Percentiles rank a stretch among this genome's conserved stretches.
These are phyloP conservation scores for Stigmatopora nigra DNA, from an alignment of 2,113 vertebrate species.

Conservation along the genomic window DNA sequence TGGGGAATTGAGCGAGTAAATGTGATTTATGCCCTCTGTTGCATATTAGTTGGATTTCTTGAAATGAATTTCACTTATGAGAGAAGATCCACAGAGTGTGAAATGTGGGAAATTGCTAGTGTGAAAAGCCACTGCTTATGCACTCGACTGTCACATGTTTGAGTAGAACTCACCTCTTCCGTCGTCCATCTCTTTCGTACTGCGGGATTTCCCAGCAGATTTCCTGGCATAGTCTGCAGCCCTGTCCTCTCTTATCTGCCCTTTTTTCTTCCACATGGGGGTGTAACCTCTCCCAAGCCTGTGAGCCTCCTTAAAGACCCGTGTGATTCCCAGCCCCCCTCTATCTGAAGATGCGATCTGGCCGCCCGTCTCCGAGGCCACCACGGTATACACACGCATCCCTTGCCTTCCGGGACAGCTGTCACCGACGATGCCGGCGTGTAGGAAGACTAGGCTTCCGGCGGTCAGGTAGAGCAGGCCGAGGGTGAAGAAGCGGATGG, in stretches of 20 bases:
- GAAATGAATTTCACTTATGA: background rate
- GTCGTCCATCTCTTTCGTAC: conserved; percentile 78
- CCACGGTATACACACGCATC: conserved; percentile 40
- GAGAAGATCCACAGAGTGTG: background rate
- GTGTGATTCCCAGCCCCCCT: conserved; percentile 68
- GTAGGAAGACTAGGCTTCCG: conserved; percentile 87
- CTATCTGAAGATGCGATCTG: conserved; percentile 49
- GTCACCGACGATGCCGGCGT: conserved; percentile 77
- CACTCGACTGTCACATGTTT: background rate
- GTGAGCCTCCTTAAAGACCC: conserved; percentile 68
- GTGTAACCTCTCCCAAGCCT: conserved; percentile 66
- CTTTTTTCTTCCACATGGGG: conserved; percentile 74
- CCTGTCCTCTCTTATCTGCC: conserved; percentile 43
- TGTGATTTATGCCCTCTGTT: background rate
- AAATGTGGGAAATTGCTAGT: background rate
- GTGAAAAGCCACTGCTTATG: background rate
- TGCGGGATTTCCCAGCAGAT: conserved; percentile 74
- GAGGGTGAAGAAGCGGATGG: conserved; percentile 86
- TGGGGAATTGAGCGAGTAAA: background rate
- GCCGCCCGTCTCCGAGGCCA: conserved; percentile 34
- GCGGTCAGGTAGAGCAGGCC: conserved; percentile 89
- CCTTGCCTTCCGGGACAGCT: conserved; percentile 42
- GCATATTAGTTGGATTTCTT: background rate
- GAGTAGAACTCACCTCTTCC: conserved; percentile 76
- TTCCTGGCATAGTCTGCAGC: conserved; percentile 68